Evolutionary conservation across 1,140 invertebrate genomes (phyloP).

Genomic region (Chionoecetes opilio): DNA sequence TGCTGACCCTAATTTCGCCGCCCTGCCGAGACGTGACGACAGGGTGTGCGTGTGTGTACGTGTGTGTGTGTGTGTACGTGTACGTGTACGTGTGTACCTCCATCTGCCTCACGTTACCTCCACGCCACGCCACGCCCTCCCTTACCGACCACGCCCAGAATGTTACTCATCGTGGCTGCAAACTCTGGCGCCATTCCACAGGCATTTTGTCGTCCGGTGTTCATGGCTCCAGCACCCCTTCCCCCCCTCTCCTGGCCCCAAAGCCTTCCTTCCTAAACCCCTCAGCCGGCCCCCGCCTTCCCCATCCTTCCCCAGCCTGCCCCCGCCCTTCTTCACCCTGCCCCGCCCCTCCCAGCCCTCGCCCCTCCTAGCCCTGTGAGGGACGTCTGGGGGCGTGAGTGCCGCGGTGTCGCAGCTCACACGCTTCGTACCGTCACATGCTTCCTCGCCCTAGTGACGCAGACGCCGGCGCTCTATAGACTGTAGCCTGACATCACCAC

Average conservation of each 20-base stretch:
- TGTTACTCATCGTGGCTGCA: neutral
- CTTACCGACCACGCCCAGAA: neutral
- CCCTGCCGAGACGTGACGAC: too few relatives aligned
- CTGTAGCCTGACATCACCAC: neutral
- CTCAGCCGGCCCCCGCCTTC: too few relatives aligned
- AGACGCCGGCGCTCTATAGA: too few relatives aligned
- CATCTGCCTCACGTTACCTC: neutral
- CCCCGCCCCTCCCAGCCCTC: too few relatives aligned
- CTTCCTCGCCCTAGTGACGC: neutral
- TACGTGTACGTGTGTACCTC: neutral
- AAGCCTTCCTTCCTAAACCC: neutral
- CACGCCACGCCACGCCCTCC: neutral
- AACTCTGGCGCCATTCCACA: neutral
- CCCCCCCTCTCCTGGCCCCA: neutral
- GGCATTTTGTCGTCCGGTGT: neutral
- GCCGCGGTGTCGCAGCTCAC: neutral
- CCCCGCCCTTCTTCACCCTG: too few relatives aligned
- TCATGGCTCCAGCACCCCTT: neutral
- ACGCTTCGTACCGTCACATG: neutral
- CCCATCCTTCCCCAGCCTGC: too few relatives aligned
- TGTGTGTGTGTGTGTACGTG: too few relatives aligned
- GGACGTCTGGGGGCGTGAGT: neutral
- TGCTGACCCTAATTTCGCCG: conserved; percentile 16
- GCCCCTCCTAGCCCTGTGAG: neutral
- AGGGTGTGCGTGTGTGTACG: too few relatives aligned